A percentile compares a stretch with the other conserved stretches of the same genome.
Conservation (phyloP, 2,797 vertebrate genomes). For the Rhyacichthys aspro region DNA sequence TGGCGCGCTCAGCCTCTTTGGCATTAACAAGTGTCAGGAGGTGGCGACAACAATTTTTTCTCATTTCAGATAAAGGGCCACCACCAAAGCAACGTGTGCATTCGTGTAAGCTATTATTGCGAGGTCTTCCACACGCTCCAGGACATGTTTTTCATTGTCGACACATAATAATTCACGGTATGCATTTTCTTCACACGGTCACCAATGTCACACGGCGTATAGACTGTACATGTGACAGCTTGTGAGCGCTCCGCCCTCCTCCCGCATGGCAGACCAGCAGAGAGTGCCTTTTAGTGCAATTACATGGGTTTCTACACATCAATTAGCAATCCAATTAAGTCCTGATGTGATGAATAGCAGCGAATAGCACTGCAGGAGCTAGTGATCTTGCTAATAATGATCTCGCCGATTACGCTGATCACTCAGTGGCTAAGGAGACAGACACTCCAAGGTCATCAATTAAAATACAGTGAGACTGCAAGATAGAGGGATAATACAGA, state of each 20-base stretch:
- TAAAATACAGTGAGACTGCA: conserved; percentile 37
- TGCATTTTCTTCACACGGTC: conserved; percentile 8
- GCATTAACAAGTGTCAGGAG: conserved; percentile 38
- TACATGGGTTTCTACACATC: conserved; percentile 83
- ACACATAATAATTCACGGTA: not conserved
- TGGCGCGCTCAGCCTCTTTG: conserved; percentile 28
- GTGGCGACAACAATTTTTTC: conserved; percentile 5
- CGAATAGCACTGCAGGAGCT: conserved; percentile 68
- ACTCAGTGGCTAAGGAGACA: conserved; percentile 69
- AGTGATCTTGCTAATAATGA: conserved; percentile 80
- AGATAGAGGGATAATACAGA: conserved; percentile 14
- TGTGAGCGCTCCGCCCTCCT: conserved; percentile 17
- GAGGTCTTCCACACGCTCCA: not conserved
- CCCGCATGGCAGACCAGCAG: conserved; percentile 49
- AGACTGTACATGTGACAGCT: conserved; percentile 48
- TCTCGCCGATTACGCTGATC: conserved; percentile 74
- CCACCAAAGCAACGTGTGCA: not conserved
- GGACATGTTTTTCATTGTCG: not conserved
- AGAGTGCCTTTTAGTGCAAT: conserved; percentile 80
- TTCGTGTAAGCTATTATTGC: not conserved
- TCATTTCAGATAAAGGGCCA: conserved; percentile 15
- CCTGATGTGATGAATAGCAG: conserved; percentile 81
- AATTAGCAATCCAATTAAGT: conserved; percentile 84
- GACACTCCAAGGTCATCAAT: conserved; percentile 76
- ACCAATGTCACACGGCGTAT: conserved; percentile 22